Percentiles rank a stretch among this genome's conserved stretches.
phyloP scores from a whole-genome alignment of 2,797 vertebrate species.

The Hirundo rustica region DNA sequence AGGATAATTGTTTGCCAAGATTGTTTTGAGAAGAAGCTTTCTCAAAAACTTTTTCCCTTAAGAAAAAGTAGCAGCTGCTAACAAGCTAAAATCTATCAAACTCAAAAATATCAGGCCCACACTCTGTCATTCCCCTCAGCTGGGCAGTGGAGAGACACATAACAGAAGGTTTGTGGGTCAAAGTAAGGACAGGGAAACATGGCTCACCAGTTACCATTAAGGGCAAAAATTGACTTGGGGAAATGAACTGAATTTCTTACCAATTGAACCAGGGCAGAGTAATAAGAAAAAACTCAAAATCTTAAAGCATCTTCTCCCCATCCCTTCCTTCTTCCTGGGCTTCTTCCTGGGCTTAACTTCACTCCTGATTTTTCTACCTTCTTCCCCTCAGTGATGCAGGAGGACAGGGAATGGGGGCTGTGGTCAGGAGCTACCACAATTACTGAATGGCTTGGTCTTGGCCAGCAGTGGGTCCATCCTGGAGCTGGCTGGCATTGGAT shows the following conservation, averaged over 20 bases:
- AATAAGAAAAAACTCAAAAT: not conserved
- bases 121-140: not conserved
- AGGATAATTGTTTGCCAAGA: too few relatives aligned
- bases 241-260: not conserved
- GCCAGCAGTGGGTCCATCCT: not conserved
- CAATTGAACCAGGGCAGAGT: not conserved
- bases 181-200: not conserved
- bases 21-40: too few relatives aligned
- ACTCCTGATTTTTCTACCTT: not conserved
- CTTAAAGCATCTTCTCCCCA: too few relatives aligned
- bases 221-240: not conserved
- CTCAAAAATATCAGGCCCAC: too few relatives aligned
- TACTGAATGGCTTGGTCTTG: not conserved
- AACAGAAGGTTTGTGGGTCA: rapidly evolving
- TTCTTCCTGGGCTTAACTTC: not conserved
- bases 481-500: not conserved
- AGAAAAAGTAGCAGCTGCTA: too few relatives aligned
- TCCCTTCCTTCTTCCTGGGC: not conserved
- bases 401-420: not conserved
- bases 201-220: not conserved
- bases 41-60: too few relatives aligned
- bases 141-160: not conserved
- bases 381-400: not conserved
- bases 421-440: too few relatives aligned
- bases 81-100: too few relatives aligned